Base-by-base conservation (phyloP, 2,113 vertebrate genomes). In the Apaloderma vittatum region DNA sequence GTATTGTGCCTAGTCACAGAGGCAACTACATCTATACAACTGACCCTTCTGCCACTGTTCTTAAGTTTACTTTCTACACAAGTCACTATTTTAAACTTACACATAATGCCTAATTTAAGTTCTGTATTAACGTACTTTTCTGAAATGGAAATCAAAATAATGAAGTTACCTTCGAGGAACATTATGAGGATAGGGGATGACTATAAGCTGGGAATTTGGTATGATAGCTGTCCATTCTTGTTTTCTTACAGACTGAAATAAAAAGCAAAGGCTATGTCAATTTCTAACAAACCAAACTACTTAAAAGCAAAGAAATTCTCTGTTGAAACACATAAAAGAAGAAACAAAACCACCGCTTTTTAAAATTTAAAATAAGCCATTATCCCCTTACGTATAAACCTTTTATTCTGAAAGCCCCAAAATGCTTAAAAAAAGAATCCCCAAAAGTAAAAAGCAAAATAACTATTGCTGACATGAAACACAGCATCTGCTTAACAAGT, bases 221-320 rank as follows among this genome's bases (percentile, higher is more conserved):
- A 99, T 99, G 96, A 99, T 99, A 78, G 99, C 99, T 7, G 99
- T 99, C 99, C 99, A 99, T 90, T 99, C 99, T 94, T 99, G 98
- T 79, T 96, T 99, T 93, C 99, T 98, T 72, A 98, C 30, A 22
- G 98, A 96, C 99, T 99, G 96, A 46, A 98, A 96, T 61, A 78
- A 87, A 82, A 95, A 82, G 40, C 52, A 90, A 93, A 94, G 46
- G 43, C 86, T 63, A 36, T 54, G 43, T 91, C 61, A 92, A 62
- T 68, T 88, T 48, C 52, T 75, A 81, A 40, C 51, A 92, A 92
- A 51, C 6, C 76, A 80, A 34, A 7, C 51, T 10, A 27, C 36
- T 68, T 61, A 66, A n/a, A 87, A 72, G 36, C n/a, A 77, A 93
- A 82, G 24, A 66, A 82, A 76, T 82, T 66, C 12, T 80, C 46